These are phyloP conservation scores for Microcaecilia unicolor DNA, from an alignment of 2,797 vertebrate species.

Conservation along the genomic window DNA sequence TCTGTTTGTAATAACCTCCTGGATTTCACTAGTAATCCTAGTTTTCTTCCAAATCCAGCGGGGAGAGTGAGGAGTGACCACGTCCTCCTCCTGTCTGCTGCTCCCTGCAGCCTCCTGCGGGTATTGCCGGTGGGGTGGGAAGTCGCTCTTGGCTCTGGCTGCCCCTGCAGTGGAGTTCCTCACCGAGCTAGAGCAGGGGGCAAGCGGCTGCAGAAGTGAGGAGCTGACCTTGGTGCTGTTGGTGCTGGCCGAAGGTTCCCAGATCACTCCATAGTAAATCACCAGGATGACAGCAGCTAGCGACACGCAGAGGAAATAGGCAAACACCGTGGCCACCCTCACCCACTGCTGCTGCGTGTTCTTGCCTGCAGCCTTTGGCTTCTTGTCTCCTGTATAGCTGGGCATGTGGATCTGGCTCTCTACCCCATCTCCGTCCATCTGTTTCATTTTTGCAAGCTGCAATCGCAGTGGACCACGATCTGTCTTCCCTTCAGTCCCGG, in stretches of 20 bases:
- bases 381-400: conserved; percentile 66
- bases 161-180: not conserved
- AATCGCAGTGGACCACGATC: no score
- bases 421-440: not conserved
- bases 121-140: not conserved
- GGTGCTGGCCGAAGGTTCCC: conserved; percentile 46
- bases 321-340: conserved; percentile 75
- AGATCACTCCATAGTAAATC: conserved; percentile 76
- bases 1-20: no score
- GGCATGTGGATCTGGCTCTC: conserved; percentile 27
- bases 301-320: conserved; percentile 79
- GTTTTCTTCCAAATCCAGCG: no score
- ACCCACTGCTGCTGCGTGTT: conserved; percentile 60
- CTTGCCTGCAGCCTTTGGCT: conserved; percentile 57
- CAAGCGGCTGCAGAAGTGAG: not conserved
- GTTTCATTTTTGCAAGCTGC: no score
- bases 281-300: conserved; percentile 73
- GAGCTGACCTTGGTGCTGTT: conserved; percentile 22
- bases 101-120: not conserved
- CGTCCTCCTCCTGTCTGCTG: not conserved
- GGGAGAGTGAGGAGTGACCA: no score
- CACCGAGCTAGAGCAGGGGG: not conserved
- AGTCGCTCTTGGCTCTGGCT: not conserved
- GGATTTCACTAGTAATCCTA: no score
- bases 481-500: no score